These are phyloP conservation scores for Drosophila jambulina DNA, from an alignment of 1,140 invertebrate species.

Conservation along the genomic window DNA sequence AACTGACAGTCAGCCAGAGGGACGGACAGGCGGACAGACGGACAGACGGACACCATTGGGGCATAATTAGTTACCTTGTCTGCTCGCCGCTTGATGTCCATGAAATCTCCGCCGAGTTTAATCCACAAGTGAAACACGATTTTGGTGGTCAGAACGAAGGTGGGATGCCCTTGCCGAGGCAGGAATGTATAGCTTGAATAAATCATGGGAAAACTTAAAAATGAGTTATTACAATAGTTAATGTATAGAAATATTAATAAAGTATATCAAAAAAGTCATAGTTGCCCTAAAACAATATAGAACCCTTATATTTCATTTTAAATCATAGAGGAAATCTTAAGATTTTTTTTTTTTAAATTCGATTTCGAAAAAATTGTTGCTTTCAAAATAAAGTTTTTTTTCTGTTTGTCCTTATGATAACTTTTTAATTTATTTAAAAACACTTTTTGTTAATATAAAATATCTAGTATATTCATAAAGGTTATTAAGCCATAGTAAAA, in stretches of 20 bases:
- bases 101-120: slow-evolving; percentile 54
- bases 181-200: neutral
- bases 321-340: neutral
- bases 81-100: slow-evolving; percentile 54
- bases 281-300: no score
- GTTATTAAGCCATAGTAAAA: no score
- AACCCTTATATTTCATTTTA: neutral
- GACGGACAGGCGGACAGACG: neutral
- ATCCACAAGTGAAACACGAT: slow-evolving; percentile 38
- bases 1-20: neutral
- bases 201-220: neutral
- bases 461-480: no score
- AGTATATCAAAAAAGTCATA: no score
- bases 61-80: slow-evolving; percentile 62
- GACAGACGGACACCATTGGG: slow-evolving; percentile 33
- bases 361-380: neutral
- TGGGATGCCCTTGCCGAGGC: neutral
- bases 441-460: no score
- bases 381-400: neutral
- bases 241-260: neutral
- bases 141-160: neutral
- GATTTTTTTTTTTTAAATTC: neutral
- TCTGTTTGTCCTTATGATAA: no score
- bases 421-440: no score
- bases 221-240: neutral